These are phyloP conservation scores for Astreopora myriophthalma DNA, from an alignment of 64 coral and sea anemone genomes.

Conservation along the genomic window DNA sequence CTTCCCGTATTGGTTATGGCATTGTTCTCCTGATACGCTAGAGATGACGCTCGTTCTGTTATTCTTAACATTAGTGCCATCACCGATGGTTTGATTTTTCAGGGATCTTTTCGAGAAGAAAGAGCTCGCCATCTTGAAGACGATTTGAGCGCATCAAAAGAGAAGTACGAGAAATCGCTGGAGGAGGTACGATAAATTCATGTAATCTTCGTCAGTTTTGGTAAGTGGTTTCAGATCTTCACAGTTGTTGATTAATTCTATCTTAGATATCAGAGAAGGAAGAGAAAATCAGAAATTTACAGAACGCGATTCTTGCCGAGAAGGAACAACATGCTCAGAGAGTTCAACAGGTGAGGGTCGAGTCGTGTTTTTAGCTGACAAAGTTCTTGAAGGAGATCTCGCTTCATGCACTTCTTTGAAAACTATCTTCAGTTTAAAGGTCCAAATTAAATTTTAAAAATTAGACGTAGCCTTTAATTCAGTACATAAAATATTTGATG, in stretches of 20 bases:
- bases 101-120: conserved; percentile 77
- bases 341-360: conserved; percentile 80
- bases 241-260: not conserved
- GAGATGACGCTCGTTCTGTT: not conserved
- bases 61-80: no score
- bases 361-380: not conserved
- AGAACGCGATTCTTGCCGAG: conserved; percentile 79
- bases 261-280: conserved; percentile 76
- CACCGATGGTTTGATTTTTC: not conserved
- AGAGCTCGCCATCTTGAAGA: conserved; percentile 73
- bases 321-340: conserved; percentile 93
- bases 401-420: not conserved
- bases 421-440: not conserved
- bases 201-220: not conserved
- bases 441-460: not conserved
- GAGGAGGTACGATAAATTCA: conserved; percentile 63
- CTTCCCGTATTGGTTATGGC: not conserved
- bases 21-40: no score
- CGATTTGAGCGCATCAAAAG: conserved; percentile 70
- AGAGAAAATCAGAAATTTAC: conserved; percentile 64
- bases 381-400: not conserved
- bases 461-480: not conserved
- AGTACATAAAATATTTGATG: not conserved
- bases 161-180: conserved; percentile 77
- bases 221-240: not conserved